These are phyloP conservation scores for Nomada hirtipes DNA, from an alignment of 2,888 invertebrate species.

Conservation along the genomic window DNA sequence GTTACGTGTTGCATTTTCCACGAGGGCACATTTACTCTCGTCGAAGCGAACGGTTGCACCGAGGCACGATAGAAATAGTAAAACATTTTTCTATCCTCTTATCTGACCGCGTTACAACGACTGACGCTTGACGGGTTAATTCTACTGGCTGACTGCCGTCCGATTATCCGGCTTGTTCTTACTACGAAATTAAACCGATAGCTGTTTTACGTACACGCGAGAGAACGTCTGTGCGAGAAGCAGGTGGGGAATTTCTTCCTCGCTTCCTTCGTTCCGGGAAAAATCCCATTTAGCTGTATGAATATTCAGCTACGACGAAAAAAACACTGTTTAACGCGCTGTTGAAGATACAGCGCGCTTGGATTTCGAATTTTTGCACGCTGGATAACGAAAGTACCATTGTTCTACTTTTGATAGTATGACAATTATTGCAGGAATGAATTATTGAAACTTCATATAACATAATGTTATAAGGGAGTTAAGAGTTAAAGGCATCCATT, in stretches of 20 bases:
- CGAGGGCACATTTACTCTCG: constrained; percentile 46
- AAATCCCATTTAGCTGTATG: constrained; percentile 72
- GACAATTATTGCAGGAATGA: not conserved
- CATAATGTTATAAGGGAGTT: no score
- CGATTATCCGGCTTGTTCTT: constrained; percentile 52
- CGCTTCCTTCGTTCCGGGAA: constrained; percentile 50
- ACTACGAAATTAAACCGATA: constrained; percentile 47
- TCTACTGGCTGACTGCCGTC: constrained; percentile 51
- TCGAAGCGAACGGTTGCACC: constrained; percentile 22
- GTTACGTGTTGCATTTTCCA: constrained; percentile 55
- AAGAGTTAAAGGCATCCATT: no score
- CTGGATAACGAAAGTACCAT: not conserved
- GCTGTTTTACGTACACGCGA: constrained; percentile 38
- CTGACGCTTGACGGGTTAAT: constrained; percentile 66
- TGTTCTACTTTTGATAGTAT: not conserved
- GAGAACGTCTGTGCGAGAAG: constrained; percentile 18
- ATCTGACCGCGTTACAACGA: constrained; percentile 58
- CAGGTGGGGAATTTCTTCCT: constrained; percentile 37
- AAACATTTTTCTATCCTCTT: constrained; percentile 65
- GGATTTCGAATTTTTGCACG: constrained; percentile 5
- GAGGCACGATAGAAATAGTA: constrained; percentile 53
- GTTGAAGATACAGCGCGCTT: not conserved
- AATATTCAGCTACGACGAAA: constrained; percentile 73
- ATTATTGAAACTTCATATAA: not conserved
- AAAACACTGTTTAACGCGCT: constrained; percentile 68